phyloP scores from a whole-genome alignment of 1,140 invertebrate genomes.

The Bacillus rossius region DNA sequence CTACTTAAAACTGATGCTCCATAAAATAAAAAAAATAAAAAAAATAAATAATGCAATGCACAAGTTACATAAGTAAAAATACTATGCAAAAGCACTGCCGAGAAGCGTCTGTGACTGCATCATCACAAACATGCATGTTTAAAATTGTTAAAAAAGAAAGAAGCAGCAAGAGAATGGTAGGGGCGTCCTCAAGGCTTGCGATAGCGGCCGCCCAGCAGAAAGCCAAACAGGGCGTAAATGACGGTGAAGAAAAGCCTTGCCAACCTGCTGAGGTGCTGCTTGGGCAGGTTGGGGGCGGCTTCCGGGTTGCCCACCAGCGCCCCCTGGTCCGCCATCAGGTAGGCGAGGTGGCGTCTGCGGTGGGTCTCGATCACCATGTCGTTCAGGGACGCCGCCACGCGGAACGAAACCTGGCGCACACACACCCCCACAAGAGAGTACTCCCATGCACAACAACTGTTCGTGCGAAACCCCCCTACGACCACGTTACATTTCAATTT shows the following conservation, averaged over 20 bases:
- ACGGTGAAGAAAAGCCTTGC: conserved; percentile 16
- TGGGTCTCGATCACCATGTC: conserved; percentile 87
- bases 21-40: background rate
- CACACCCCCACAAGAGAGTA: background rate
- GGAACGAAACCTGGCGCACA: conserved; percentile 44
- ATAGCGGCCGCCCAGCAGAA: no score
- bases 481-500: no score
- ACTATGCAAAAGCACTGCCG: no score
- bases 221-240: no score
- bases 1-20: no score
- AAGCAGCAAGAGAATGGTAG: no score
- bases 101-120: no score
- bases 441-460: background rate
- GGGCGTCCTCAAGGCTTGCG: no score
- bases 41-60: background rate
- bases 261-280: conserved; percentile 72
- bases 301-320: conserved; percentile 87
- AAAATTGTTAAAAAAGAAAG: no score
- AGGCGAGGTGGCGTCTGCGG: conserved; percentile 85
- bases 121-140: no score
- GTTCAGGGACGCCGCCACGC: conserved; percentile 64
- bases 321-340: conserved; percentile 95
- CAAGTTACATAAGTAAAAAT: no score
- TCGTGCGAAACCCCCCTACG: no score
- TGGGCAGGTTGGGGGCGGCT: conserved; percentile 82